Base-by-base conservation (phyloP, 2,888 invertebrate species). In the Zhuqinia jingwanae region DNA sequence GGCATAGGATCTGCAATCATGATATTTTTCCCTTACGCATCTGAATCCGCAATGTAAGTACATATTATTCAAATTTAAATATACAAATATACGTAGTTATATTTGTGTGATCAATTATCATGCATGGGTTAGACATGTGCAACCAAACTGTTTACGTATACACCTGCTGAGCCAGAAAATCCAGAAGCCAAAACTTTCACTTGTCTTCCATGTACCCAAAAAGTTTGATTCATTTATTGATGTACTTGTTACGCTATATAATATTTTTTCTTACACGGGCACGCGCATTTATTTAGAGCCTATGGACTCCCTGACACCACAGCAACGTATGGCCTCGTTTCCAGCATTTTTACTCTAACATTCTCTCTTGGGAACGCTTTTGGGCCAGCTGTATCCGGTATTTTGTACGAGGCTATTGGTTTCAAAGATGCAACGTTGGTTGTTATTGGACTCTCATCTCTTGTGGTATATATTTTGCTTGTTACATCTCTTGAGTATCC, bases 1-100 rank as follows among this genome's bases (percentile, higher is more conserved):
- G 89, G 89, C n/a, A 88, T 89, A 11, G 89, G 88, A 50, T 87
- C 86, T 22, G 80, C 89, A 10, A 83, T 89, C 45, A 88, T 89
- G 88, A 63, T 88, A 13, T 75, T 83, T 50, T 89, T 86, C 63
- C 36, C 87, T 0, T 82, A 82, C 42, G 87, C 88, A 36, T 68
- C 87, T 15, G 60, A 87, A 56, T 75, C 82, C 58, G 88, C 87
- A 42, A 25, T 88, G 89, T 89, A 84, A 89, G 75, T 20, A 36
- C 36, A 8, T 45, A 36, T 42, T 36, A 36, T 36, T 36, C 8
- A 36, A n/a, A n/a, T n/a, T n/a, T n/a, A n/a, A n/a, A n/a, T n/a
- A n/a, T n/a, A n/a, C n/a, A n/a, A n/a, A n/a, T n/a, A n/a, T n/a
- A n/a, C n/a, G n/a, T n/a, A n/a, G n/a, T n/a, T n/a, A n/a, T n/a